Evolutionary conservation across 2,113 vertebrate genomes (phyloP).

Genomic region (Thamnophis sirtalis): DNA sequence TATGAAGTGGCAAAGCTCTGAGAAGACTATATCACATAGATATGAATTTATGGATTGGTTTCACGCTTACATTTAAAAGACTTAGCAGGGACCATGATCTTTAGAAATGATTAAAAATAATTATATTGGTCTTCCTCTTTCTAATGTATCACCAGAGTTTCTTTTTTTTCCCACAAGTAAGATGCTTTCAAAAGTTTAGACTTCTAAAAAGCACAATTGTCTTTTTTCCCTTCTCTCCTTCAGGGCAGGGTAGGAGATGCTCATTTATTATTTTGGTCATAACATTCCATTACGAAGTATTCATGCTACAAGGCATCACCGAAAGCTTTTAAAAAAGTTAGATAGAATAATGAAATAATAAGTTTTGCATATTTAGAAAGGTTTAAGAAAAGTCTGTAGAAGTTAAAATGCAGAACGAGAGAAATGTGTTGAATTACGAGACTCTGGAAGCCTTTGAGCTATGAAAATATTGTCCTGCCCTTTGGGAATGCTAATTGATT

Average conservation of each 20-base stretch:
- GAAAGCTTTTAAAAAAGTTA: slow-evolving; percentile 25
- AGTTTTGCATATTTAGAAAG: slow-evolving; percentile 42
- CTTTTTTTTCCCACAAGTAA: slow-evolving; percentile 56
- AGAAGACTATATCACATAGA: background rate
- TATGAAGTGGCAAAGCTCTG: too few species aligned
- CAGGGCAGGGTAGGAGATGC: slow-evolving; percentile 40
- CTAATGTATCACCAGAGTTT: slow-evolving; percentile 39
- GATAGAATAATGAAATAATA: slow-evolving; percentile 31
- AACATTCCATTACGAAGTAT: slow-evolving; percentile 54
- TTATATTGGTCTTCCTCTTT: slow-evolving; percentile 12
- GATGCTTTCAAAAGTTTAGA: slow-evolving; percentile 35
- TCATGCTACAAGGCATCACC: slow-evolving; percentile 45
- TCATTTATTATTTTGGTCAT: slow-evolving; percentile 41
- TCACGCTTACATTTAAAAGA: background rate
- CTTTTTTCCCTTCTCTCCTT: slow-evolving; percentile 17
- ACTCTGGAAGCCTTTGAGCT: background rate
- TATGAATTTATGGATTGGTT: background rate
- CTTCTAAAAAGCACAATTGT: slow-evolving; percentile 50
- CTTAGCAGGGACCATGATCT: slow-evolving; percentile 7
- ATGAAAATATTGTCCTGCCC: background rate
- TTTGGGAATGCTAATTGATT: background rate
- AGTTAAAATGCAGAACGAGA: background rate
- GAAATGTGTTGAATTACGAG: background rate
- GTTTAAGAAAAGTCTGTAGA: slow-evolving; percentile 17
- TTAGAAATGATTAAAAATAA: slow-evolving; percentile 45